phyloP scores from a whole-genome alignment of 2,113 vertebrate species.

The Rhinolophus ferrumequinum region DNA sequence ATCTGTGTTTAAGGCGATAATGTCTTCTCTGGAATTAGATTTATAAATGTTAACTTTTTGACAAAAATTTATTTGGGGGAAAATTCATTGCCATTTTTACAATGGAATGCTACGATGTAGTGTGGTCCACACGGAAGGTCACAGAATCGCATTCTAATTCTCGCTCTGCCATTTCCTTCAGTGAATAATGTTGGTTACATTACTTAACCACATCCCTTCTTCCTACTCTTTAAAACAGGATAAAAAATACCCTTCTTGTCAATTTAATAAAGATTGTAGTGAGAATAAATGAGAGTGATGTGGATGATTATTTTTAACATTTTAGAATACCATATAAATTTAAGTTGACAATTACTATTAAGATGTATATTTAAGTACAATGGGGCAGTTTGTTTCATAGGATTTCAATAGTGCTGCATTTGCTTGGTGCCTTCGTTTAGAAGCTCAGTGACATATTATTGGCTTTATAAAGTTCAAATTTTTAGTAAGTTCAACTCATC shows the following conservation, averaged over 20 bases:
- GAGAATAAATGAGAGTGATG: background rate
- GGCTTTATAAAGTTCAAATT: background rate
- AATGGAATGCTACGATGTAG: too few species aligned
- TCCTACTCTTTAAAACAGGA: background rate
- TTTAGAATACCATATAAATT: background rate
- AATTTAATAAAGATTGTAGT: background rate
- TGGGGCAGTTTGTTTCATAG: background rate
- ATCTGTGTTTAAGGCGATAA: background rate
- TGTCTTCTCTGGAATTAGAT: background rate
- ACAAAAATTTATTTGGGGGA: background rate
- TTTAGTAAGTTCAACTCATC: slow-evolving; percentile 8
- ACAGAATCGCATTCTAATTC: background rate
- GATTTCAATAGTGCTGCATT: background rate
- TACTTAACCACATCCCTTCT: background rate
- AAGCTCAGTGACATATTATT: background rate
- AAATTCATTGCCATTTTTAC: background rate
- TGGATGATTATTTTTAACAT: background rate
- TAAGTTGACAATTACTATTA: background rate
- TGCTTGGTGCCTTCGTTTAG: background rate
- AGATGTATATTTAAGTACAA: background rate
- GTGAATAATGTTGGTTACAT: background rate
- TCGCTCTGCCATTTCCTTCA: accelerated
- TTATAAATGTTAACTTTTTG: background rate
- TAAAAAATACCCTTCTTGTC: background rate
- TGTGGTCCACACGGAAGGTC: background rate